These are phyloP conservation scores for Amia ocellicauda DNA, from an alignment of 2,113 vertebrate species.

Conservation along the genomic window DNA sequence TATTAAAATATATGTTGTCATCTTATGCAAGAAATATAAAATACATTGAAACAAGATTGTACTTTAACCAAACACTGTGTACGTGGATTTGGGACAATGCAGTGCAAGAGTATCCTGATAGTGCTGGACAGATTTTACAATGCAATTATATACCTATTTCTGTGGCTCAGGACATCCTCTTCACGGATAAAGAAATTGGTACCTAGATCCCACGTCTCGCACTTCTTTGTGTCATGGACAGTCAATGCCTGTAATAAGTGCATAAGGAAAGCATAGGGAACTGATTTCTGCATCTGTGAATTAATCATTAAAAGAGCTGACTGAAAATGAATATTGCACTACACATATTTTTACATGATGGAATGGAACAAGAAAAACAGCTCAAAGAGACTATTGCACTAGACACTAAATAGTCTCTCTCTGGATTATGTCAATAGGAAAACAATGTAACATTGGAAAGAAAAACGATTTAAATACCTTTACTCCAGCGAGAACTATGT, in stretches of 20 bases:
- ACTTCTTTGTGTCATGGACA: slow-evolving; percentile 84
- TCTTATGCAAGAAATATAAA: too few relatives aligned
- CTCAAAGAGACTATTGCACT: too few relatives aligned
- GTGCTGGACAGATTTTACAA: neutral
- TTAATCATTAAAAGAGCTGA: too few relatives aligned
- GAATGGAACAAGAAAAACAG: too few relatives aligned
- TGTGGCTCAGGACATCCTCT: slow-evolving; percentile 79
- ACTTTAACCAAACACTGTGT: neutral
- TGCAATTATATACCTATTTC: slow-evolving; percentile 71
- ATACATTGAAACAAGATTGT: neutral
- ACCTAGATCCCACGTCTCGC: slow-evolving; percentile 83
- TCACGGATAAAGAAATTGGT: slow-evolving; percentile 92
- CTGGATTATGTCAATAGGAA: too few relatives aligned
- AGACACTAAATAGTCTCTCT: too few relatives aligned
- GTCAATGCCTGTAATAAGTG: slow-evolving; percentile 74
- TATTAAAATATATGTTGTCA: too few relatives aligned
- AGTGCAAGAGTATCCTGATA: neutral
- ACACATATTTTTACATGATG: too few relatives aligned
- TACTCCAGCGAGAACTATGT: slow-evolving; percentile 91
- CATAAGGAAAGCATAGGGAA: too few relatives aligned
- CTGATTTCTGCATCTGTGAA: too few relatives aligned
- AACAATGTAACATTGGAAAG: neutral
- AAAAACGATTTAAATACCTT: slow-evolving; percentile 72
- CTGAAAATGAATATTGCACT: too few relatives aligned
- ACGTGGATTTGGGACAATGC: neutral